phyloP scores from a whole-genome alignment of 2,888 invertebrate species.

The Chromoteleia sp. region DNA sequence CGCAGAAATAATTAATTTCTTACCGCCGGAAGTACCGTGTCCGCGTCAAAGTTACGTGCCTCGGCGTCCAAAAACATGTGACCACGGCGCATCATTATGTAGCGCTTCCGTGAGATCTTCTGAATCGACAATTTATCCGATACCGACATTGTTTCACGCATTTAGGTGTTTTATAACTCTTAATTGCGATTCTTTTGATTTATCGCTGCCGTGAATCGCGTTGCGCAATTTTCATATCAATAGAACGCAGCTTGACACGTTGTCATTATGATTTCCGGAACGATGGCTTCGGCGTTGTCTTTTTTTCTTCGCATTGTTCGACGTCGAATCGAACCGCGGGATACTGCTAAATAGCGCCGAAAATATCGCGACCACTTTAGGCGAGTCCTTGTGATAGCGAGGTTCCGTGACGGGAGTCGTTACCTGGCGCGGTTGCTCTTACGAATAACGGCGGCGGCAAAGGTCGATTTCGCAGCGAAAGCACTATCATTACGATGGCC shows the following conservation, averaged over 20 bases:
- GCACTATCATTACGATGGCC: slow-evolving; percentile 76
- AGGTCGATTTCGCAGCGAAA: slow-evolving; percentile 69
- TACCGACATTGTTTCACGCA: slow-evolving; percentile 51
- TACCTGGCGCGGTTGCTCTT: slow-evolving; percentile 45
- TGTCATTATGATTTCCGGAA: slow-evolving; percentile 47
- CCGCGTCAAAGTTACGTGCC: slow-evolving; percentile 52
- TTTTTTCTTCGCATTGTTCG: neutral
- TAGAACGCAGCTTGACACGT: slow-evolving; percentile 55
- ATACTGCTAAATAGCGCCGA: slow-evolving; percentile 14
- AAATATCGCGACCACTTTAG: slow-evolving; percentile 33
- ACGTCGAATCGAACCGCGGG: neutral
- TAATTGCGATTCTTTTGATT: slow-evolving; percentile 59
- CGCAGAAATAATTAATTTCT: slow-evolving; percentile 66
- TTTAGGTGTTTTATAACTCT: slow-evolving; percentile 62
- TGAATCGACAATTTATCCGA: slow-evolving; percentile 45
- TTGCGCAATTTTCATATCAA: slow-evolving; percentile 52
- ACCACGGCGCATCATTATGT: slow-evolving; percentile 36
- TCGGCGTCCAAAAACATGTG: slow-evolving; percentile 54
- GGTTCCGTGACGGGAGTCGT: slow-evolving; percentile 75
- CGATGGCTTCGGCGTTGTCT: slow-evolving; percentile 14
- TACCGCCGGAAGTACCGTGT: slow-evolving; percentile 58
- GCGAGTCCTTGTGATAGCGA: slow-evolving; percentile 10
- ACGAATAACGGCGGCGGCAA: slow-evolving; percentile 72
- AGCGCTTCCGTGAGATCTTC: slow-evolving; percentile 55
- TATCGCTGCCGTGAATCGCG: slow-evolving; percentile 40